Conservation (phyloP, 2,888 invertebrate species). For the Sinohyriopsis cumingii region DNA sequence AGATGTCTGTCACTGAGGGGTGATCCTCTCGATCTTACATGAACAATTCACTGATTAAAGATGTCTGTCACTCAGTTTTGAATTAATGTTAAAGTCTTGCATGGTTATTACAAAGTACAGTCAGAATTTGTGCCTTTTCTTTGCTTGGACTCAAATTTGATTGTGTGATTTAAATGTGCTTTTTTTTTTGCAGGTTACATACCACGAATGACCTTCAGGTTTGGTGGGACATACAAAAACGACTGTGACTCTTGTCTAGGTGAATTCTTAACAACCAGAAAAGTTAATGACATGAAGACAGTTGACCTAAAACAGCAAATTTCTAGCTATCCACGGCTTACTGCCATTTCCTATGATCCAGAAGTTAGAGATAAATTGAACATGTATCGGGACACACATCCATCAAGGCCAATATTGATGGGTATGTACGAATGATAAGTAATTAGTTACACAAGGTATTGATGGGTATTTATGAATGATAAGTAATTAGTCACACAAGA, state of each 20-base stretch:
- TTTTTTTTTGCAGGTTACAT: slow-evolving; percentile 65
- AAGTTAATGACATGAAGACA: slow-evolving; percentile 52
- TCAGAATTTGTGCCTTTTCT: too few relatives aligned
- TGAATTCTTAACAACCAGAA: slow-evolving; percentile 59
- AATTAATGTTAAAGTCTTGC: too few relatives aligned
- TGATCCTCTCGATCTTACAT: too few relatives aligned
- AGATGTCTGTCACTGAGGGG: too few relatives aligned
- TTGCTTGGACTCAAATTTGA: too few relatives aligned
- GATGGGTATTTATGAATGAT: too few relatives aligned
- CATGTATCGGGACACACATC: slow-evolving; percentile 65
- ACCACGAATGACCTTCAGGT: slow-evolving; percentile 69
- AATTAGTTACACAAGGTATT: background rate
- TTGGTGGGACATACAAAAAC: slow-evolving; percentile 70
- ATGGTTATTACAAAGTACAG: too few relatives aligned
- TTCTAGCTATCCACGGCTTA: slow-evolving; percentile 57
- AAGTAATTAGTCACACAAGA: too few relatives aligned
- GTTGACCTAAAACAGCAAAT: slow-evolving; percentile 55
- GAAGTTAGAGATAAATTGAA: slow-evolving; percentile 65
- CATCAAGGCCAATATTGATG: slow-evolving; percentile 49
- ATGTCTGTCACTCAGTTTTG: too few relatives aligned
- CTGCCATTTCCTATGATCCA: slow-evolving; percentile 65
- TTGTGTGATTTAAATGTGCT: background rate
- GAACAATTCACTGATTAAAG: too few relatives aligned
- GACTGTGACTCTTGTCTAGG: slow-evolving; percentile 70
- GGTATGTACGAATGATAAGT: slow-evolving; percentile 38